Evolutionary conservation across 2,113 vertebrate species (phyloP), one percentile per base, ranked within the genome.

Genomic region (Gila orcuttii): DNA sequence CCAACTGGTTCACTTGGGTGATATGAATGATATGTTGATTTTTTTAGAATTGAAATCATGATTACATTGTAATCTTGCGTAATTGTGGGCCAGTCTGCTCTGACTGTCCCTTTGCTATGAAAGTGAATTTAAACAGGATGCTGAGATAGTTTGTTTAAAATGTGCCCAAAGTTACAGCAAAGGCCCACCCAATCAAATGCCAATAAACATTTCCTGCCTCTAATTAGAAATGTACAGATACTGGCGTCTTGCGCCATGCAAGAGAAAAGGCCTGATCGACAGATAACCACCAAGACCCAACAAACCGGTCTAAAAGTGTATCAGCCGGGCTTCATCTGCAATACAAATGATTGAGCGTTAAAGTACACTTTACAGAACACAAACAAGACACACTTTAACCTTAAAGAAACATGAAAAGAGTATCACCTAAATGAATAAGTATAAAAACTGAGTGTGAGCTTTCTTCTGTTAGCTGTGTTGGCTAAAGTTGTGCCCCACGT

Each of bases 121-220:
- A 90, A 89, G 90, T 77, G 88, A 95, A 94, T 94, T 96, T 96
- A 96, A 96, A 97, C 94, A 95, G 96, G 96, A 96, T 95, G 95
- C 92, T 91, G 83, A 95, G 96, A 95, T 90, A 94, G 95, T 96
- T 96, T 97, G 95, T 96, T 97, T 96, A 96, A 96, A 89, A 96
- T 95, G 93, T 94, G 94, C 93, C 92, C 93, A 94, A 93, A 94
- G 93, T 93, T 94, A 91, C 89, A 91, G 91, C 93, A 93, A 87
- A 92, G 93, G 93, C 94, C 95, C 95, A 96, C 95, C 95, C 95
- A 95, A 94, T 93, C 91, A 92, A 94, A 95, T 92, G 92, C 93
- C 94, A 95, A 96, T 94, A 96, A 97, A 96, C 96, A 96, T 96
- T 97, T 97, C 96, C 96, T 96, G 95, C 93, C 92, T 94, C 92